Evolutionary conservation across 2,888 invertebrate species (phyloP), one percentile per base, ranked within the genome.

Genomic region (Perizoma affinitatum): DNA sequence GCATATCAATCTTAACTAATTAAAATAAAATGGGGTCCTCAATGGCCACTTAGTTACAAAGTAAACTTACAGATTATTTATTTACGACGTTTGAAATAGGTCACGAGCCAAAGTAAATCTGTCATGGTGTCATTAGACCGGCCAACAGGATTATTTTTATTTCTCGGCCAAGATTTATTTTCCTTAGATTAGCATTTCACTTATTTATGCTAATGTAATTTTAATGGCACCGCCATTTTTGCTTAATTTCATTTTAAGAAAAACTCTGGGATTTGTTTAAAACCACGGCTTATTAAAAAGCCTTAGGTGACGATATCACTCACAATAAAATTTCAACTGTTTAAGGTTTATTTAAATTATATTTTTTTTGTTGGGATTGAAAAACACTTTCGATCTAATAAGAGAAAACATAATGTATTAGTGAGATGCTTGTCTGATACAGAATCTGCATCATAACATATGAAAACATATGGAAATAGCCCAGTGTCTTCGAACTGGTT

Each of bases 191-290:
- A 92, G 90, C 91, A 89, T 89, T 87, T 83, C 86, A 87, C 89
- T 90, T 90, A 90, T 91, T 92, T 91, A 91, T 92, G 91, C 90
- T 92, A 92, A 92, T 92, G 91, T 90, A 89, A 90, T 92, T 92
- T 92, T 91, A 92, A 92, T 91, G 91, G 89, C 86, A 75, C 76
- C 83, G 87, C 84, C 87, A 87, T 90, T 88, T 90, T 89, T 86
- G 83, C 86, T 88, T 90, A 90, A 92, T 90, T 92, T 91, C 88
- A 87, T 90, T 90, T 90, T 82, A 79, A 75, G 83, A 87, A 89
- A 89, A 90, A 88, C 84, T 87, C 86, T 65, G 72, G 85, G 89
- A 87, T 89, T 86, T 84, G 82, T 86, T 87, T 84, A 82, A 88
- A 89, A 84, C 82, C 89, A 76, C 65, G 79, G 84, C 85, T 88